Conservation (phyloP, 2,113 vertebrate species). For the Sturnus vulgaris region DNA sequence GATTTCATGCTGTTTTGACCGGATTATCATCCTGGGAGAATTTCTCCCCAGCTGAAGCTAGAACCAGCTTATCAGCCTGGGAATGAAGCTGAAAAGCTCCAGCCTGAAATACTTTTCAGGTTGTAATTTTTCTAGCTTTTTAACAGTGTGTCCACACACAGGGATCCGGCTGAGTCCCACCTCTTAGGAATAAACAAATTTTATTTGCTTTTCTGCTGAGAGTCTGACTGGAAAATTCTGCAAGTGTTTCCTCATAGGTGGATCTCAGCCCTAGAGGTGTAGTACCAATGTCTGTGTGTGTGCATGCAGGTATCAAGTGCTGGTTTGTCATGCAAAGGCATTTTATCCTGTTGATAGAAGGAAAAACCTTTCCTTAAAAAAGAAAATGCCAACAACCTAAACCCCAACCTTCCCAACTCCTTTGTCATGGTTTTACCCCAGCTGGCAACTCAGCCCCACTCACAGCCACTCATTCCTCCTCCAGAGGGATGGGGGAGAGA, state of each 20-base stretch:
- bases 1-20: no score
- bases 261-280: not conserved
- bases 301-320: not conserved
- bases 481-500: not conserved
- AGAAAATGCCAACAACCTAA: accelerated
- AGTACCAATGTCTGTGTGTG: not conserved
- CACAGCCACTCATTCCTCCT: not conserved
- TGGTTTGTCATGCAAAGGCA: not conserved
- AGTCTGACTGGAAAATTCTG: not conserved
- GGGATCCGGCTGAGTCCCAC: not conserved
- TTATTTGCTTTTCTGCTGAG: not conserved
- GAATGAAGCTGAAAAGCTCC: no score
- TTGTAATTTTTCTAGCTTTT: no score
- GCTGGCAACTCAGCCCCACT: not conserved
- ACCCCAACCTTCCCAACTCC: not conserved
- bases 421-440: not conserved
- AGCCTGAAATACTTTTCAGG: no score
- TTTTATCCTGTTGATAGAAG: not conserved
- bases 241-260: not conserved
- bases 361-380: not conserved
- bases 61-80: no score
- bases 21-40: no score
- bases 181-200: not conserved
- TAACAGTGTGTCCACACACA: not conserved
- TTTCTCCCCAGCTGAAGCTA: no score